These are phyloP conservation scores for Spermophilus dauricus DNA, from an alignment of 2,113 vertebrate genomes.

Conservation along the genomic window DNA sequence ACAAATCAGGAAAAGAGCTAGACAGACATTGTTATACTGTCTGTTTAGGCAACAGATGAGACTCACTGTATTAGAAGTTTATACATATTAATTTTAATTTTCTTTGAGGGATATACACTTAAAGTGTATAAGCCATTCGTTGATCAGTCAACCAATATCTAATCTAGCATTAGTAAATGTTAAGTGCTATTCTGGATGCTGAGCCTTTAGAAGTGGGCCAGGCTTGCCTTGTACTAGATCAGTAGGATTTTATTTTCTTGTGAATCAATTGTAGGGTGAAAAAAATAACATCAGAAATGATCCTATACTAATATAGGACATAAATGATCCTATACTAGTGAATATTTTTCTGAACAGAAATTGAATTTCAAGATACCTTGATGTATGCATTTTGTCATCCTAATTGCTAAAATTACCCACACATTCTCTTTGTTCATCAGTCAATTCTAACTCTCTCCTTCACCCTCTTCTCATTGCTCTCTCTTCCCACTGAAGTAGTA, in stretches of 20 bases:
- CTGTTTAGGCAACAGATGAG: neutral
- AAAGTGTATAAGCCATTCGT: neutral
- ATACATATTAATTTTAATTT: neutral
- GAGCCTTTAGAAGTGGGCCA: neutral
- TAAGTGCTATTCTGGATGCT: neutral
- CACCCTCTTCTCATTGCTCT: neutral
- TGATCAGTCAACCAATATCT: neutral
- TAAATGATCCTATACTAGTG: too few relatives aligned
- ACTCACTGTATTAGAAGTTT: neutral
- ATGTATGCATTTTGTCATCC: neutral
- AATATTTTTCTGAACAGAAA: neutral
- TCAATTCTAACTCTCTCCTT: neutral
- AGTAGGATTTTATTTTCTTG: neutral
- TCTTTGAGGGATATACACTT: neutral
- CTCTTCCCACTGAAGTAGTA: neutral
- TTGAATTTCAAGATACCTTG: neutral
- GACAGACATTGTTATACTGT: neutral
- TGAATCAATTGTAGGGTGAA: neutral
- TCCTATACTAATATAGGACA: too few relatives aligned
- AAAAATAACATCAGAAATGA: neutral
- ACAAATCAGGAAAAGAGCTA: neutral
- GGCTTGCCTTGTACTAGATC: neutral
- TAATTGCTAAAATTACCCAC: accelerated
- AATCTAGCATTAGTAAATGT: neutral
- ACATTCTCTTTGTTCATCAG: neutral